These are phyloP conservation scores for Ormyrus thymus DNA, from an alignment of 2,888 invertebrate genomes.

Conservation along the genomic window DNA sequence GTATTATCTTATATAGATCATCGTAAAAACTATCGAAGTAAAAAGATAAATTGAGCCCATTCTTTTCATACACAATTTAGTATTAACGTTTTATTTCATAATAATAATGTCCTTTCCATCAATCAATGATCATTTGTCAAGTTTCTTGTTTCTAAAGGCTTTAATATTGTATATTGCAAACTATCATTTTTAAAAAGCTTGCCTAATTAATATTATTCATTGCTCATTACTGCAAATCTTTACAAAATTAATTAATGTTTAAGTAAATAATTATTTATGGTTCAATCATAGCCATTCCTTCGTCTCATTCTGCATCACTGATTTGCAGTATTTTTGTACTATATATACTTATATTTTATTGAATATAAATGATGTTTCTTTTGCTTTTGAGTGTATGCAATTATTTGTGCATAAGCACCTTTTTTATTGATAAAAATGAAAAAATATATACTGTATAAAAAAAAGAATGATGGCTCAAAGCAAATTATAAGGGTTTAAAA, in stretches of 20 bases:
- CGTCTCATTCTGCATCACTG: slow-evolving; percentile 11
- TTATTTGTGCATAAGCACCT: slow-evolving; percentile 15
- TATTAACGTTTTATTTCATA: no score
- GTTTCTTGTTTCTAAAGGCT: no score
- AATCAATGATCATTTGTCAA: no score
- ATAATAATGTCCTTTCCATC: no score
- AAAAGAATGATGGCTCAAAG: background rate
- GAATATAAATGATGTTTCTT: background rate
- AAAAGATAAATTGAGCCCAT: slow-evolving; percentile 8
- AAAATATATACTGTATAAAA: slow-evolving; percentile 11
- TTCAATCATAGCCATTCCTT: slow-evolving; percentile 19
- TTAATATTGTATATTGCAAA: no score
- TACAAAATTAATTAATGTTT: no score
- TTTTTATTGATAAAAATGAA: slow-evolving; percentile 7
- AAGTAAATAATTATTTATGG: background rate
- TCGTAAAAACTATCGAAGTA: slow-evolving; percentile 6
- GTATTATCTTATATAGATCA: slow-evolving; percentile 9
- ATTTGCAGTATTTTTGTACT: slow-evolving; percentile 35
- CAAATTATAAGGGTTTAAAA: background rate
- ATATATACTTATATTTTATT: background rate
- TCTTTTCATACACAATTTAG: no score
- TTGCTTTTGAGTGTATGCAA: slow-evolving; percentile 23
- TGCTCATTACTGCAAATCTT: no score
- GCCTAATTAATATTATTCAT: no score
- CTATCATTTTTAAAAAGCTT: no score